Evolutionary conservation across 2,113 vertebrate genomes (phyloP).

Genomic region (Arvicanthis niloticus): DNA sequence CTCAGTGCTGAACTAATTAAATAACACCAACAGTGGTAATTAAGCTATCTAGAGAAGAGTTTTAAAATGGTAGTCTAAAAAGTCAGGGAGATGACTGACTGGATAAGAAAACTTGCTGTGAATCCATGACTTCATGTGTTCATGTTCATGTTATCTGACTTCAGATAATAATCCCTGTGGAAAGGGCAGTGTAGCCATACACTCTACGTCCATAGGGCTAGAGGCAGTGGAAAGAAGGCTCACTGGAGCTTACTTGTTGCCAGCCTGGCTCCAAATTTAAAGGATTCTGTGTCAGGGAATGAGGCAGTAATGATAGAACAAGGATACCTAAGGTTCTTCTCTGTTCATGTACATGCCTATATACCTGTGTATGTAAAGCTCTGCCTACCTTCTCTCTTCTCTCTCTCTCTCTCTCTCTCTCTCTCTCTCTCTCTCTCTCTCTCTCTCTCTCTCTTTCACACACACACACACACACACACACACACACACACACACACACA

Average conservation of each 20-base stretch:
- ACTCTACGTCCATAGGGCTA: not conserved
- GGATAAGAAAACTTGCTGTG: too few species aligned
- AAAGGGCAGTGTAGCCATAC: not conserved
- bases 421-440: not conserved
- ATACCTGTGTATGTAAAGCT: not conserved
- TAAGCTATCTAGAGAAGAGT: not conserved
- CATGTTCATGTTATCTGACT: not conserved
- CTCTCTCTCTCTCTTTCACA: not conserved
- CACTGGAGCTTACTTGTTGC: too few species aligned
- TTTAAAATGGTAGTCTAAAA: not conserved
- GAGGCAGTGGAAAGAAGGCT: too few species aligned
- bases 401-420: not conserved
- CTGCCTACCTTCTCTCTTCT: not conserved
- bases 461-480: not conserved
- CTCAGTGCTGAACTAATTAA: conserved; percentile 35
- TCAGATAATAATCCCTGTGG: not conserved
- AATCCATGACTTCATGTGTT: too few species aligned
- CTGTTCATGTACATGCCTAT: too few species aligned
- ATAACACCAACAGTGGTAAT: not conserved
- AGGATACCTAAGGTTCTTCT: not conserved
- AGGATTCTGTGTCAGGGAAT: not conserved
- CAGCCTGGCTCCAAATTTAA: not conserved
- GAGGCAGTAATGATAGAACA: not conserved
- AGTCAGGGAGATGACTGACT: not conserved
- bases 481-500: too few species aligned